Base-by-base conservation (phyloP, 2,113 vertebrate species). In the Protobothrops flavoviridis region DNA sequence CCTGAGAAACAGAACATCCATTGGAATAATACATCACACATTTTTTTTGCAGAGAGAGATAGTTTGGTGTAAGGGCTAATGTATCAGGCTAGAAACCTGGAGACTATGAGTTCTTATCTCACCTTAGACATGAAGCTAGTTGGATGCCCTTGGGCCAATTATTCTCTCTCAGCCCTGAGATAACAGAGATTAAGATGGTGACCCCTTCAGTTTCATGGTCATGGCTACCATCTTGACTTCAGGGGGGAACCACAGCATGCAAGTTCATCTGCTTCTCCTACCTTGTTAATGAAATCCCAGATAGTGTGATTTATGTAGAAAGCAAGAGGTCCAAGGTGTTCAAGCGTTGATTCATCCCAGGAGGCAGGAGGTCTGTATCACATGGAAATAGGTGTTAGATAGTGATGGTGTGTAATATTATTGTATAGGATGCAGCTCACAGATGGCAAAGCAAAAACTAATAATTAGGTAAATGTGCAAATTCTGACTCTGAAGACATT, bases 301-400 rank as follows among this genome's bases (percentile, higher is more conserved):
- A 96, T 96, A 55, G 85, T 91, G 29, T 90, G 74, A 91, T 96
- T 95, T 94, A 97, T 81, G 3, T 97, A 95, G 85, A 95, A 91
- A 45, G 94, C 90, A 0, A 98, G 96, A 0, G 74, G 89, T 23
- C 97, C 97, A 56, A 98, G 3, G 0, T 53, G 48, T 61, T 64
- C 94, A 21, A 98, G 93, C 0, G 93, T 94, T 43, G 0, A 85
- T 4, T 95, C 48, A 33, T 96, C 95, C 98, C 98, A 98, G 90
- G 95, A 93, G 0, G 17, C 23, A 0, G 97, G 97, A 26, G 92
- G n/a, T 95, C 98, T 98, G 96, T 2, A 0, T 13, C 53, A 92
- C 0, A 3, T 0, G 0, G 88, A 4, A 81, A 48, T 17, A 87
- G 55, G 56, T 48, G 0, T 39, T 7, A 89, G 29, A 94, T 56